Percentiles rank a stretch among this genome's conserved stretches.
Conservation (phyloP, 2,888 invertebrate genomes). For the Tinea trinotella region DNA sequence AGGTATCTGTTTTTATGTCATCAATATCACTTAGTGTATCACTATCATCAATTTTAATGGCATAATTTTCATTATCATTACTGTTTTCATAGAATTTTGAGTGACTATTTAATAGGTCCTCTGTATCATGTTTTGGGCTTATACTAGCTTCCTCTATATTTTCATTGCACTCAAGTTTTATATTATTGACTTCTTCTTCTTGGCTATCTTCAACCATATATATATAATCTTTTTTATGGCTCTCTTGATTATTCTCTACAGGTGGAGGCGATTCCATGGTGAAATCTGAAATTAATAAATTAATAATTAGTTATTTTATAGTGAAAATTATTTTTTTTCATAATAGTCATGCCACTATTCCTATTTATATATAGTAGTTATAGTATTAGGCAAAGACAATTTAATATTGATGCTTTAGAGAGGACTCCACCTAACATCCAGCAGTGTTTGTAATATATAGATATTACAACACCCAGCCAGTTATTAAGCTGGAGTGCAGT, state of each 20-base stretch:
- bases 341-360: no score
- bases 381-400: no score
- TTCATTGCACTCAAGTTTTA: slow-evolving; percentile 52
- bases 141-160: slow-evolving; percentile 49
- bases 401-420: no score
- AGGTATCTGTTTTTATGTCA: slow-evolving; percentile 65
- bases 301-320: no score
- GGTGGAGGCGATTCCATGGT: background rate
- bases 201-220: background rate
- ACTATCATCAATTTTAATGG: slow-evolving; percentile 63
- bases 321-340: no score
- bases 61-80: slow-evolving; percentile 64
- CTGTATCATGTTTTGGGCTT: slow-evolving; percentile 53
- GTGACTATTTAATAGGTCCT: slow-evolving; percentile 39
- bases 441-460: no score
- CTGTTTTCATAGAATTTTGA: slow-evolving; percentile 69
- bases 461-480: no score
- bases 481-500: no score
- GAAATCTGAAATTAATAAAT: background rate
- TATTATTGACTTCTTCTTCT: slow-evolving; percentile 24
- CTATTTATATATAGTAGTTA: no score
- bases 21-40: slow-evolving; percentile 68
- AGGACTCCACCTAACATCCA: no score
- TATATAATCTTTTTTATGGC: background rate
- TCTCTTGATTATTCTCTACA: background rate